phyloP scores from a whole-genome alignment of 2,113 vertebrate genomes.

The Dasyprocta punctata region DNA sequence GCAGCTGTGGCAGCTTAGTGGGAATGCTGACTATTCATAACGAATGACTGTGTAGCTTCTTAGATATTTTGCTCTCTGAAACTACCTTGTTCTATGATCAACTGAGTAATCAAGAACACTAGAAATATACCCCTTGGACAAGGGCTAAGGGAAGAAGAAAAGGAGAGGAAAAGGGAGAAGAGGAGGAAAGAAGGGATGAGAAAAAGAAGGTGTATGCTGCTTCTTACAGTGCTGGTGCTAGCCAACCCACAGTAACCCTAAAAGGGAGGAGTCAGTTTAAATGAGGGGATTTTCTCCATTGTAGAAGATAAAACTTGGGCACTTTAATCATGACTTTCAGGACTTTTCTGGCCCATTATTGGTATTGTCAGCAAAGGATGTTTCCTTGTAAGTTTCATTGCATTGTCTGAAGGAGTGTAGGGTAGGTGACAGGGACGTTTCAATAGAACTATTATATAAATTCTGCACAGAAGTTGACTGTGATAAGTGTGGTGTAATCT shows the following conservation, averaged over 20 bases:
- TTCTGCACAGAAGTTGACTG: neutral
- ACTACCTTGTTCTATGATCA: neutral
- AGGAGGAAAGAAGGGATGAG: neutral
- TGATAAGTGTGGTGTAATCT: neutral
- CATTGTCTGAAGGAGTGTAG: neutral
- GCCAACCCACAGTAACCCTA: neutral
- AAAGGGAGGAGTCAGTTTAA: neutral
- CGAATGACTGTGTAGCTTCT: neutral
- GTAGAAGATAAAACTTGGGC: neutral
- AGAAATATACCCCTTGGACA: neutral
- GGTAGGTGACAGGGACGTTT: neutral
- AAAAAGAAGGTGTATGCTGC: neutral
- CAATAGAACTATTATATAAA: neutral
- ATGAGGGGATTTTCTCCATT: neutral
- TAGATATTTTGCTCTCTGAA: conserved; percentile 4
- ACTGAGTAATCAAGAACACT: neutral
- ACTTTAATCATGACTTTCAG: neutral
- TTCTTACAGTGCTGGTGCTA: neutral
- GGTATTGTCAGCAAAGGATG: neutral
- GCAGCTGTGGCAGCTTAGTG: neutral
- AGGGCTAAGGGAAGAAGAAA: neutral
- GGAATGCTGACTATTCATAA: neutral
- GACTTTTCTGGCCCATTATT: neutral
- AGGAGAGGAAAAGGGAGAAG: neutral
- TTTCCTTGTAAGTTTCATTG: neutral